phyloP scores from a whole-genome alignment of 2,113 vertebrate genomes.

The Anolis carolinensis region DNA sequence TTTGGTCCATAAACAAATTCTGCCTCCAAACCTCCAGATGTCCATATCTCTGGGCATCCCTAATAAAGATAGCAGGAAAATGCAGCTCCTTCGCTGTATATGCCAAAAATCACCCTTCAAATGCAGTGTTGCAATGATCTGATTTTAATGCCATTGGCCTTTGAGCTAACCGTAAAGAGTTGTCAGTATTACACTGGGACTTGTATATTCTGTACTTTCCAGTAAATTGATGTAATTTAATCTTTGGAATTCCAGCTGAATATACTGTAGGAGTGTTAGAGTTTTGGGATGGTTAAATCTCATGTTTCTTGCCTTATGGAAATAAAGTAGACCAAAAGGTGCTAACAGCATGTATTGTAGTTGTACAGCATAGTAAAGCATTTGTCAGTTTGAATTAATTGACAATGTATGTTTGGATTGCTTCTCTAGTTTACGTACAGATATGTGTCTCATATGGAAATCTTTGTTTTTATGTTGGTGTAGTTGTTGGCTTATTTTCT shows the following conservation, averaged over 20 bases:
- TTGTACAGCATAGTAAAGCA: slow-evolving; percentile 14
- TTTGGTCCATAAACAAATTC: rapidly evolving
- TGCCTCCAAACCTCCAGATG: slow-evolving; percentile 9
- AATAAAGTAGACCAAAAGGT: slow-evolving; percentile 46
- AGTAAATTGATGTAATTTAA: slow-evolving; percentile 54
- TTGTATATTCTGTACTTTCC: not conserved
- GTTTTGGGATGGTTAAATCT: slow-evolving; percentile 29
- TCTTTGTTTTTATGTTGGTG: too few relatives aligned
- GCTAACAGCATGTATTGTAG: slow-evolving; percentile 54
- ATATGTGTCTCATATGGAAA: not conserved
- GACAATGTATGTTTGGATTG: not conserved
- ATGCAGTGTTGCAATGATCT: slow-evolving; percentile 22
- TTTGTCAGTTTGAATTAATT: not conserved
- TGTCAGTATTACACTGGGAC: not conserved
- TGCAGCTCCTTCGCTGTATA: slow-evolving; percentile 22
- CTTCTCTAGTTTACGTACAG: not conserved
- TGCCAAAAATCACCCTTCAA: not conserved
- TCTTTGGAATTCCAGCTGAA: slow-evolving; percentile 52
- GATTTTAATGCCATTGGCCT: slow-evolving; percentile 40
- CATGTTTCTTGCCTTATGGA: slow-evolving; percentile 48
- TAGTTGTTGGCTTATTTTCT: too few relatives aligned
- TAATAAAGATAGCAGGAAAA: slow-evolving; percentile 9
- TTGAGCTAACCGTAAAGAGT: slow-evolving; percentile 3
- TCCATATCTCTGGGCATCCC: slow-evolving; percentile 3
- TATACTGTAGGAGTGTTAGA: slow-evolving; percentile 48